Conservation (phyloP, 1,140 invertebrate species). For the Drosophila bocqueti region DNA sequence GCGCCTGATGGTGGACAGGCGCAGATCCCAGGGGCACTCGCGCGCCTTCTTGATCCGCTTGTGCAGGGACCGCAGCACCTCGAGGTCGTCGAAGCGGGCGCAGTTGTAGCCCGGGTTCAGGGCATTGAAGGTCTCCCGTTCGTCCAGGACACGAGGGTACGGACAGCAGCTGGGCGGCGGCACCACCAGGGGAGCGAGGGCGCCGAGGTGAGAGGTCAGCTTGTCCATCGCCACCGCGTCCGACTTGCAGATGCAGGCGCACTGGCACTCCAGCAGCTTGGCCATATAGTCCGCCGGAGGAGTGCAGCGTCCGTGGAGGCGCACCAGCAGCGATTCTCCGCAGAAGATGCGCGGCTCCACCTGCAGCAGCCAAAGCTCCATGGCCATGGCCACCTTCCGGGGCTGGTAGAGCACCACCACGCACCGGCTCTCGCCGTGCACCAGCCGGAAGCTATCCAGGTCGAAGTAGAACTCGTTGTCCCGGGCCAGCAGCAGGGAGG, state of each 20-base stretch:
- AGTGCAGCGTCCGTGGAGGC: slow-evolving; percentile 60
- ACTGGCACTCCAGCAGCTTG: slow-evolving; percentile 44
- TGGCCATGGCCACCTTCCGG: slow-evolving; percentile 53
- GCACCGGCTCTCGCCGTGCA: slow-evolving; percentile 30
- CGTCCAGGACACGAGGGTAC: slow-evolving; percentile 63
- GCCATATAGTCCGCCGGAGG: slow-evolving; percentile 60
- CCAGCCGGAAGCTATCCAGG: slow-evolving; percentile 54
- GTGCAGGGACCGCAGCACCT: slow-evolving; percentile 54
- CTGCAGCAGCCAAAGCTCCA: slow-evolving; percentile 67
- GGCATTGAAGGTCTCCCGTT: slow-evolving; percentile 68
- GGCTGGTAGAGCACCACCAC: slow-evolving; percentile 70
- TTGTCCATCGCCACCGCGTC: slow-evolving; percentile 39
- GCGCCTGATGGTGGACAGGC: slow-evolving; percentile 44
- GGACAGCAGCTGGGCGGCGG: slow-evolving; percentile 60
- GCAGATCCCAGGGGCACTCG: slow-evolving; percentile 54
- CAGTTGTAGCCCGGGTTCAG: slow-evolving; percentile 71
- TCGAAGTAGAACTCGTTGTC: slow-evolving; percentile 76
- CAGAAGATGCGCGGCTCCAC: slow-evolving; percentile 68
- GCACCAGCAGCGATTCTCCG: slow-evolving; percentile 54
- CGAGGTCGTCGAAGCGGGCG: slow-evolving; percentile 69
- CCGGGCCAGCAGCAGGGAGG: slow-evolving; percentile 47
- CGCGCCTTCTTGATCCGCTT: slow-evolving; percentile 59
- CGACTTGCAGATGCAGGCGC: slow-evolving; percentile 37
- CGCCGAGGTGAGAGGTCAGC: slow-evolving; percentile 39
- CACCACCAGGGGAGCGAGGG: slow-evolving; percentile 46